Conservation (phyloP, 2,113 vertebrate species). For the Ginglymostoma cirratum region DNA sequence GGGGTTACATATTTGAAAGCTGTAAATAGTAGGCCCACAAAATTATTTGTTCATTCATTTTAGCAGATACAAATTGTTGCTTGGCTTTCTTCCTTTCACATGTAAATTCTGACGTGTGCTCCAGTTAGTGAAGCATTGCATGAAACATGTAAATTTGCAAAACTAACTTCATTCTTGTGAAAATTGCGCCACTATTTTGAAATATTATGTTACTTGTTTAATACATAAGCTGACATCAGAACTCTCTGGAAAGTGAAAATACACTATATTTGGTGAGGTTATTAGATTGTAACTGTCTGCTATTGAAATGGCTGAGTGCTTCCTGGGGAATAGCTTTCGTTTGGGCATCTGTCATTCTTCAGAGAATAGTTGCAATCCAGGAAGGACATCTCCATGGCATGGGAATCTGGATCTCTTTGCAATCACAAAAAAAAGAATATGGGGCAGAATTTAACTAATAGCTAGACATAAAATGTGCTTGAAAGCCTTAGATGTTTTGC, state of each 20-base stretch:
- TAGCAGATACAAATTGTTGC: neutral
- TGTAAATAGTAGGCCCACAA: neutral
- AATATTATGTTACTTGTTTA: neutral
- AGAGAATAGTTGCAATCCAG: neutral
- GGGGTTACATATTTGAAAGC: neutral
- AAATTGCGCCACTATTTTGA: neutral
- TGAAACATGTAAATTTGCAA: neutral
- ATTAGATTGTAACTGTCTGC: neutral
- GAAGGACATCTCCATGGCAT: slow-evolving; percentile 21
- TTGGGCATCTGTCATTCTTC: neutral
- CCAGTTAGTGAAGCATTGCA: neutral
- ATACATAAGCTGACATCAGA: neutral
- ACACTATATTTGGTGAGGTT: neutral
- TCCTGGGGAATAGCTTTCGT: neutral
- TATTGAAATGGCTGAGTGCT: neutral
- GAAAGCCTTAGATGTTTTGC: neutral
- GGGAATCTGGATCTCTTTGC: neutral
- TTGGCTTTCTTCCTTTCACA: neutral
- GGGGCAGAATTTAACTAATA: neutral
- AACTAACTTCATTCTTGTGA: neutral
- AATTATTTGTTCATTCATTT: neutral
- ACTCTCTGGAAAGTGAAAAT: neutral
- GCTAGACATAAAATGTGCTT: neutral
- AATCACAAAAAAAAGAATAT: slow-evolving; percentile 1
- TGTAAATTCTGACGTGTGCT: neutral